phyloP scores from a whole-genome alignment of 30 jellyfish, hydroid and myxozoan species.

The Pelagia noctiluca region DNA sequence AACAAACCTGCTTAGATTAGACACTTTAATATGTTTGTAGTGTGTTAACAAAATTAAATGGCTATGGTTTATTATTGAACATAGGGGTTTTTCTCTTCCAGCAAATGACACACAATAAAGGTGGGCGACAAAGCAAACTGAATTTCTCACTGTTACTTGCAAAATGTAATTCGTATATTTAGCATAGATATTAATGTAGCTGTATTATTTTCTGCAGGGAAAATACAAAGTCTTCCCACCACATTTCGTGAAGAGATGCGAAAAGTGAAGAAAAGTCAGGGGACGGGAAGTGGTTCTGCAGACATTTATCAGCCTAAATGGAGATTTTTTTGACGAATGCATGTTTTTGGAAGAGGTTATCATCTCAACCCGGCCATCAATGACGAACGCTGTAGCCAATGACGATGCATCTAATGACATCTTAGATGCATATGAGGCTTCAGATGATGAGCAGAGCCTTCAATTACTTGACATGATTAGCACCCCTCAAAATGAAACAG shows the following conservation, averaged over 20 bases:
- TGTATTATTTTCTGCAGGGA: constrained; percentile 34
- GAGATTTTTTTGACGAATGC: constrained; percentile 56
- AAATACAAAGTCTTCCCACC: constrained; percentile 58
- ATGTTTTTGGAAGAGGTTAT: constrained; percentile 49
- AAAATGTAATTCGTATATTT: constrained; percentile 19
- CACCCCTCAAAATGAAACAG: constrained; percentile 39
- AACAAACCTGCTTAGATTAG: constrained; percentile 45
- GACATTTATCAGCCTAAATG: constrained; percentile 58
- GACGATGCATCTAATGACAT: constrained; percentile 41
- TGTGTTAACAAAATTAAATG: constrained; percentile 43
- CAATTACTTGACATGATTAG: constrained; percentile 30
- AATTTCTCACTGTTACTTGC: constrained; percentile 45
- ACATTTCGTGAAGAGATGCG: constrained; percentile 61
- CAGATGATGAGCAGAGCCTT: constrained; percentile 44
- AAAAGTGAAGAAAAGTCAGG: constrained; percentile 60
- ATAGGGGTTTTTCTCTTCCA: constrained; percentile 41
- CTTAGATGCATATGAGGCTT: constrained; percentile 32
- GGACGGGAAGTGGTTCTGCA: constrained; percentile 55
- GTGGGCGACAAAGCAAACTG: constrained; percentile 49
- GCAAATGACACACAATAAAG: constrained; percentile 43
- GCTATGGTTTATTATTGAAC: constrained; percentile 25
- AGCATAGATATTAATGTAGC: constrained; percentile 34
- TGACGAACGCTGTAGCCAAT: constrained; percentile 42
- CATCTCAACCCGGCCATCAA: constrained; percentile 30
- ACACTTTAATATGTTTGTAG: constrained; percentile 28